Evolutionary conservation across 2,113 vertebrate genomes (phyloP).

Genomic region (Onychostruthus taczanowskii): DNA sequence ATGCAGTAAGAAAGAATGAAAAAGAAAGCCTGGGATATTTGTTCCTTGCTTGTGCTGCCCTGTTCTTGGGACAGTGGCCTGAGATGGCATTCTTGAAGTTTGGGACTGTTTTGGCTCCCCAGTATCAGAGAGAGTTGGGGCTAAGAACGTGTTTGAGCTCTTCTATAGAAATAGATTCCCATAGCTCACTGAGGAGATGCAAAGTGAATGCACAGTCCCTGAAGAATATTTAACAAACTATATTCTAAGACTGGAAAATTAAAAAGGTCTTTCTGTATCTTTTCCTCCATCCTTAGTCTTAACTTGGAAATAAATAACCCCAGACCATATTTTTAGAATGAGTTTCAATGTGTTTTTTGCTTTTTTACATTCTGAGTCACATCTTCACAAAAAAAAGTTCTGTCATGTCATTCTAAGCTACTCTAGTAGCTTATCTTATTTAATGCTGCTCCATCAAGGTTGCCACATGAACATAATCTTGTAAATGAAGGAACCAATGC

Average conservation of each 20-base stretch:
- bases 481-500: conserved; percentile 11
- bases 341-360: background rate
- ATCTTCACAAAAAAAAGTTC: background rate
- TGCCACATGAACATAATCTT: conserved; percentile 17
- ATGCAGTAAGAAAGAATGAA: background rate
- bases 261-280: background rate
- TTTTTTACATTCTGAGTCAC: background rate
- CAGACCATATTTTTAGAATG: background rate
- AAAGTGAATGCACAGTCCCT: background rate
- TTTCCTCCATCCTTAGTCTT: background rate
- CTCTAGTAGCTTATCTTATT: background rate
- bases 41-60: background rate
- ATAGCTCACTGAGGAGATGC: background rate
- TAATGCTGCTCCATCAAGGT: conserved; percentile 41
- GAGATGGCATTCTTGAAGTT: background rate
- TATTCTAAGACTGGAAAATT: background rate
- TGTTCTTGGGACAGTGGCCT: background rate
- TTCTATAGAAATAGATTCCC: background rate
- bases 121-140: background rate
- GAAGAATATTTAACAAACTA: background rate
- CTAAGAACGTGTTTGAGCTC: background rate
- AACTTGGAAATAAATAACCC: conserved; percentile 4
- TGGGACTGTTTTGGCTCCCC: background rate
- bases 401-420: background rate
- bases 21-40: background rate